phyloP scores from a whole-genome alignment of 2,797 vertebrate genomes.

The Scleropages formosus region DNA sequence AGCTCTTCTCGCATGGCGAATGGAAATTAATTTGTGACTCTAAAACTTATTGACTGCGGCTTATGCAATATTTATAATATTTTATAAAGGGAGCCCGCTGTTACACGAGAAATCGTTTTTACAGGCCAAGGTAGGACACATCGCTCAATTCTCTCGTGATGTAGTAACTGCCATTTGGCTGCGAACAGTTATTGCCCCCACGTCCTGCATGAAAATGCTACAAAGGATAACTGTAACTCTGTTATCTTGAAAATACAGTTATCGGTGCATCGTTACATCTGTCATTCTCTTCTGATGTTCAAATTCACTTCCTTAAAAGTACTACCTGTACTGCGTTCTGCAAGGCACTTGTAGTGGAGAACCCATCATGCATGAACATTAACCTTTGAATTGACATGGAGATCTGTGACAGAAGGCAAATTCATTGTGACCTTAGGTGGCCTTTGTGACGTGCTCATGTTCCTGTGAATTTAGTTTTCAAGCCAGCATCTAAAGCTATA shows the following conservation, averaged over 20 bases:
- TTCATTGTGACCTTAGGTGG: background rate
- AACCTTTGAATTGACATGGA: background rate
- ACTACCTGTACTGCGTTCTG: background rate
- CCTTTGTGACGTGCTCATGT: background rate
- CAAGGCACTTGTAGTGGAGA: background rate
- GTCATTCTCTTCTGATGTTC: background rate
- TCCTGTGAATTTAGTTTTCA: conserved; percentile 1
- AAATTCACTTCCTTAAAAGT: conserved; percentile 8
- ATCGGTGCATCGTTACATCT: background rate
- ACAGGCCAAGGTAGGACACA: too few relatives aligned
- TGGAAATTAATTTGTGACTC: background rate
- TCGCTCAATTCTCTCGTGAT: too few relatives aligned
- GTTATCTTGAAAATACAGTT: background rate
- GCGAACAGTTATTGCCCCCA: too few relatives aligned
- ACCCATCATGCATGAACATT: background rate
- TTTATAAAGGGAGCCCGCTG: too few relatives aligned
- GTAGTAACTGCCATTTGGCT: too few relatives aligned
- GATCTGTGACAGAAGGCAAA: background rate
- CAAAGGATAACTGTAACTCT: background rate
- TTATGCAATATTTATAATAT: too few relatives aligned
- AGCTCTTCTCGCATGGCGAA: background rate
- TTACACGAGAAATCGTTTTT: too few relatives aligned
- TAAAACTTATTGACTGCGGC: too few relatives aligned
- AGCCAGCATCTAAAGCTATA: background rate
- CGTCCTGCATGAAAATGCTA: background rate